These are phyloP conservation scores for Argopecten irradians DNA, from an alignment of 1,140 invertebrate species.

Conservation along the genomic window DNA sequence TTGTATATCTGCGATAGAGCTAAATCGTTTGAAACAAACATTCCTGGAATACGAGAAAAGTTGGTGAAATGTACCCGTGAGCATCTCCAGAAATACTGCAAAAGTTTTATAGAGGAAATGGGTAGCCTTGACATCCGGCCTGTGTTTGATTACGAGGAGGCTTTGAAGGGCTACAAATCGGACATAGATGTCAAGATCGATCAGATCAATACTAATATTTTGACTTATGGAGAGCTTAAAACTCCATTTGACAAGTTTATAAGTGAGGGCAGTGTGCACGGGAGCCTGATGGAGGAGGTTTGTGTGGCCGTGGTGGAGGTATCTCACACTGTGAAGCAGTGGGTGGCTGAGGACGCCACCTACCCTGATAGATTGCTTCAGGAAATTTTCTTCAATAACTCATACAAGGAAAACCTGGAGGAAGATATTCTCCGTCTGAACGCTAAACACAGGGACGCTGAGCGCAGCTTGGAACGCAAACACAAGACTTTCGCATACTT, in stretches of 20 bases:
- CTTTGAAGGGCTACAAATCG: conserved; percentile 51
- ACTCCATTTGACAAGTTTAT: conserved; percentile 61
- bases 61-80: conserved; percentile 59
- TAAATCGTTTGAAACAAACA: conserved; percentile 60
- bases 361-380: conserved; percentile 62
- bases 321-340: conserved; percentile 57
- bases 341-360: conserved; percentile 58
- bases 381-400: conserved; percentile 60
- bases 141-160: conserved; percentile 58
- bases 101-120: conserved; percentile 61
- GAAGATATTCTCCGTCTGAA: conserved; percentile 56
- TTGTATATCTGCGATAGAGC: conserved; percentile 59
- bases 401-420: conserved; percentile 59
- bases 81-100: conserved; percentile 62
- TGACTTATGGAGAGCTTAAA: conserved; percentile 63
- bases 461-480: conserved; percentile 52
- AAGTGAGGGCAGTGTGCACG: conserved; percentile 53
- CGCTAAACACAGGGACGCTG: conserved; percentile 36
- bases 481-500: conserved; percentile 38
- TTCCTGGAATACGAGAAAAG: conserved; percentile 55
- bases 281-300: conserved; percentile 61
- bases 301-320: conserved; percentile 62
- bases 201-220: conserved; percentile 57
- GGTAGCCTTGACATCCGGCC: conserved; percentile 56
- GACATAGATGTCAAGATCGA: conserved; percentile 60